Percentiles rank a stretch among this genome's conserved stretches.
Conservation (phyloP, 2,888 invertebrate genomes). For the Drosophila anceps region DNA sequence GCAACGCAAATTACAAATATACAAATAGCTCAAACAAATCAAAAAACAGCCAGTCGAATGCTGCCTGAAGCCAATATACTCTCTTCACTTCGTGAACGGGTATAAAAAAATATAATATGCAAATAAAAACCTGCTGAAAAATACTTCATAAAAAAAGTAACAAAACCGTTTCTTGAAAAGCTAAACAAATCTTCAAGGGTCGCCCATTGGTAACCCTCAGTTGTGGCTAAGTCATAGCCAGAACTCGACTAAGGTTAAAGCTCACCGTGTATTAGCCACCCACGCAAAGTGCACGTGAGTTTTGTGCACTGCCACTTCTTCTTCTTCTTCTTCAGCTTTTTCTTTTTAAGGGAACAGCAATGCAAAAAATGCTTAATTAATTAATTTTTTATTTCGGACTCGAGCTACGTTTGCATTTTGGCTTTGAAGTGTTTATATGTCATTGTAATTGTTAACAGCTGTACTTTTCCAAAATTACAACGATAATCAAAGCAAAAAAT, state of each 20-base stretch:
- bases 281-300: constrained; percentile 50
- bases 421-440: constrained; percentile 57
- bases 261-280: constrained; percentile 26
- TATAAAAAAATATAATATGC: background rate
- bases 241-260: constrained; percentile 13
- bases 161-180: background rate
- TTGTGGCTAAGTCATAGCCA: background rate
- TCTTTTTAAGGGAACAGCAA: background rate
- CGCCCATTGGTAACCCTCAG: constrained; percentile 6
- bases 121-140: background rate
- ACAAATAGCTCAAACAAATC: background rate
- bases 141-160: background rate
- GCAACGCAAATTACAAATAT: no score
- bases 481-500: constrained; percentile 51
- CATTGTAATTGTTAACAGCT: constrained; percentile 77
- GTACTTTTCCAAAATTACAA: constrained; percentile 73
- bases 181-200: constrained; percentile 11
- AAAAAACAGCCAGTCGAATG: no score
- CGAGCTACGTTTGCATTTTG: constrained; percentile 48
- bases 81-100: background rate
- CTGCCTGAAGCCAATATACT: no score
- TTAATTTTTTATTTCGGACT: constrained; percentile 36
- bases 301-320: no score
- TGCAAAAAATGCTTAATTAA: constrained; percentile 74
- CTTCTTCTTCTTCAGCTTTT: background rate